Base-by-base conservation (phyloP, 2,113 vertebrate species). In the Rissa tridactyla region DNA sequence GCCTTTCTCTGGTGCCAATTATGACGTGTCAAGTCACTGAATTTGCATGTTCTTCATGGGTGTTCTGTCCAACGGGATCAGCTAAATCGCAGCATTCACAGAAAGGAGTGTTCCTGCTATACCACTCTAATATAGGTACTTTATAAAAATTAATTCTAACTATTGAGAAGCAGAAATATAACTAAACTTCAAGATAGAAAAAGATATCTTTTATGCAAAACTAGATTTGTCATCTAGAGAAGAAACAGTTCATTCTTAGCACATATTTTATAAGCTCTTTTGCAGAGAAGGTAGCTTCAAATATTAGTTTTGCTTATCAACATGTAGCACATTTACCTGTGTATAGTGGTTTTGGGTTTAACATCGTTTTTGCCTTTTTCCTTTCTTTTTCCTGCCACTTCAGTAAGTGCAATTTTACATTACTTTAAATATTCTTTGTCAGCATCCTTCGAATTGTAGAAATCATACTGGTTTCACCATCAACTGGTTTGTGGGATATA, bases 251-350 rank as follows among this genome's bases (percentile, higher is more conserved):
- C 3, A 0, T 87, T 71, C 25, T 51, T 66, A 68, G 58, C 49
- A 82, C 12, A 1, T 76, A 52, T 34, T 70, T 61, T 79, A 36
- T 51, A 75, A 71, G 38, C 32, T 60, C 22, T 88, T 89, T 72
- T 47, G 55, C 58, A n/a, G 69, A 88, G 58, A 95, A 81, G 51
- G 32, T 57, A 54, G 21, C 47, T 62, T 88, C 69, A 90, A 73
- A 81, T 82, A 58, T 60, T 91, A 80, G 36, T 77, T 62, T 81
- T 83, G 51, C 61, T 88, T 94, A 91, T 91, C 64, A 96, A 71
- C 22, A 57, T 55, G 57, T 84, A 76, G 73, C 86, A 94, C 64
- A 40, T 80, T 88, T 87, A 72, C 51, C 61, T 78, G 20, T 65
- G 26, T 51, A 23, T 58, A 62, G 36, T 57, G 30, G 23, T 61